Evolutionary conservation across 2,888 invertebrate species (phyloP), one percentile per base, ranked within the genome.

Genomic region (Cerastoderma edule): DNA sequence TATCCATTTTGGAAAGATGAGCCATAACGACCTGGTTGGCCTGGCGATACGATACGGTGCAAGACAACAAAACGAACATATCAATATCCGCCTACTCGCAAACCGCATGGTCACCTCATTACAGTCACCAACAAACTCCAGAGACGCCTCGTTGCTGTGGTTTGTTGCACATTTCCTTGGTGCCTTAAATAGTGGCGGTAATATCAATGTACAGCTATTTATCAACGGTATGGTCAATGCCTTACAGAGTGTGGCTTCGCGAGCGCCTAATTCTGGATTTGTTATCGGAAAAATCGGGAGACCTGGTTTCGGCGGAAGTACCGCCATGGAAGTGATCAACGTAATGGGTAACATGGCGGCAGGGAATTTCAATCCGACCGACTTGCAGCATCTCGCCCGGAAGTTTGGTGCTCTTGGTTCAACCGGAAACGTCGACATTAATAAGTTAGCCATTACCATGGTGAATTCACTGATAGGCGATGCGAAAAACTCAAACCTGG

Each of bases 51-150:
- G 63, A 39, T 72, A 68, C 27, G 71, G 72, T 28, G 79, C 72
- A 2, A 27, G 72, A 32, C 48, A 66, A 13, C 35, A 48, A 3
- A 72, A 39, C 24, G 79, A 75, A n/a, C 67, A 63, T 6, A 48
- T 79, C 19, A 50, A 79, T 70, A 67, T 75, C 13, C 56, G 72
- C 56, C 30, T 70, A 24, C 66, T 79, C 6, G 69, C 75, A n/a
- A 64, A 44, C 19, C 44, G 69, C 44, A 65, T 77, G 57, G 68
- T 72, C 8, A 32, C 22, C 16, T 65, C 67, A 5, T 33, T 75
- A 24, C 69, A 67, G 35, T 39, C 44, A 16, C 39, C 64, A 19
- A 39, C 44, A 13, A 33, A 46, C 22, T 63, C 57, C 10, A 46
- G 65, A n/a, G 39, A 39, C 3, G 22, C 69, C 16, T 66, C 72